Evolutionary conservation across 2,113 vertebrate species (phyloP), one percentile per base, ranked within the genome.

Genomic region (Pollachius pollachius): DNA sequence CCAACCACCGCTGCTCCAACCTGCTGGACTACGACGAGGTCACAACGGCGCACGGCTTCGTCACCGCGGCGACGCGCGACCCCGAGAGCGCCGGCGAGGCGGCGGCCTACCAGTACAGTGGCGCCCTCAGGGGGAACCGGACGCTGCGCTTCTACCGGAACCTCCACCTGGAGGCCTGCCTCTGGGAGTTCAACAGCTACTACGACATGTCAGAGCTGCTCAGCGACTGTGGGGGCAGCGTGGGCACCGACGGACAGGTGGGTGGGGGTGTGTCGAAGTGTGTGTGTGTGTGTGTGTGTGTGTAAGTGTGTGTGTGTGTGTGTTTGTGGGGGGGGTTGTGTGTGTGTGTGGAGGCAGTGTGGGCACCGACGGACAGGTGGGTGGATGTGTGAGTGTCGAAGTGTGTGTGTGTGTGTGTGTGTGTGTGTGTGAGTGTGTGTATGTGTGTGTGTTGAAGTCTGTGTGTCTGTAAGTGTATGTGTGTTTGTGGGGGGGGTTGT

Each of bases 181-280:
- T 97, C 1, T 99, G 97, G 97, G 94, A 97, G 86, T 99, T 99
- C 69, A 89, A 79, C 65, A 96, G 94, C 91, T 97, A 94, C 86
- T 98, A 97, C 61, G 91, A 96, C 88, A 95, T 99, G 96, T 97
- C 97, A 0, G 96, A 99, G 79, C 95, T 99, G 41, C 95, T 99
- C 62, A 91, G 92, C 0, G 94, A 97, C 74, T 99, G 97, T 19
- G 97, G 96, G 15, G 97, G 96, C 66, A 92, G 91, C 77, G 93
- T 98, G 34, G 79, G 95, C 77, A 92, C 91, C 6, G 90, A 93
- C 15, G 92, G 92, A 76, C 92, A 93, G 92, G 92, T 93, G 76
- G 68, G 87, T 64, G 63, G 34, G 75, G 71, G 76, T 74, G 56
- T n/a, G n/a, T n/a, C n/a, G n/a, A n/a, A n/a, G 19, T 70, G 21